Conservation (phyloP, 2,113 vertebrate genomes). For the Prionailurus bengalensis region DNA sequence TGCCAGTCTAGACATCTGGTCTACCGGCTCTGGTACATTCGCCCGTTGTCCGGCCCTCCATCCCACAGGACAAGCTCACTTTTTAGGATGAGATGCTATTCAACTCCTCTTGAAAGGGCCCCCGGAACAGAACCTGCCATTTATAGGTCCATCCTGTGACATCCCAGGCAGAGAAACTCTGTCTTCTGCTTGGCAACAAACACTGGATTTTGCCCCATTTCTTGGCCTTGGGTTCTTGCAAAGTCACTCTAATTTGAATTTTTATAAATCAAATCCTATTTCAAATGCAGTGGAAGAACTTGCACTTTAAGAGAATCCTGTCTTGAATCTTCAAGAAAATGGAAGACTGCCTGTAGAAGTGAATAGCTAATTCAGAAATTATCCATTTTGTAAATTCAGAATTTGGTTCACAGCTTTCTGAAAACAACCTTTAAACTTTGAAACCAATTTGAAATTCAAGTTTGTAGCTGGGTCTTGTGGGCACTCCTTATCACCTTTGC, state of each 20-base stretch:
- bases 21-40: neutral
- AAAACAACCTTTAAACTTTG: constrained; percentile 78
- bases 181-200: constrained; percentile 27
- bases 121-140: neutral
- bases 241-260: constrained; percentile 75
- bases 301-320: constrained; percentile 67
- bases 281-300: constrained; percentile 65
- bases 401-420: constrained; percentile 65
- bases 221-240: constrained; percentile 67
- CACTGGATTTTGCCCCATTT: constrained; percentile 26
- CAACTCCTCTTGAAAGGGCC: neutral
- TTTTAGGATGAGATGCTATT: constrained; percentile 4
- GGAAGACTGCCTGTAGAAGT: constrained; percentile 50
- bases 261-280: constrained; percentile 77
- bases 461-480: constrained; percentile 69
- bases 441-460: constrained; percentile 80
- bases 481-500: constrained; percentile 76
- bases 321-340: constrained; percentile 69
- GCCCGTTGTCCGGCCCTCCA: neutral
- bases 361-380: constrained; percentile 73
- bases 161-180: neutral
- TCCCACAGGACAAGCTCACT: neutral
- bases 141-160: neutral
- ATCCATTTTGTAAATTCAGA: constrained; percentile 67
- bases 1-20: constrained; percentile 72